Base-by-base conservation (phyloP, 2,888 invertebrate species). In the Pyrochroa serraticornis region DNA sequence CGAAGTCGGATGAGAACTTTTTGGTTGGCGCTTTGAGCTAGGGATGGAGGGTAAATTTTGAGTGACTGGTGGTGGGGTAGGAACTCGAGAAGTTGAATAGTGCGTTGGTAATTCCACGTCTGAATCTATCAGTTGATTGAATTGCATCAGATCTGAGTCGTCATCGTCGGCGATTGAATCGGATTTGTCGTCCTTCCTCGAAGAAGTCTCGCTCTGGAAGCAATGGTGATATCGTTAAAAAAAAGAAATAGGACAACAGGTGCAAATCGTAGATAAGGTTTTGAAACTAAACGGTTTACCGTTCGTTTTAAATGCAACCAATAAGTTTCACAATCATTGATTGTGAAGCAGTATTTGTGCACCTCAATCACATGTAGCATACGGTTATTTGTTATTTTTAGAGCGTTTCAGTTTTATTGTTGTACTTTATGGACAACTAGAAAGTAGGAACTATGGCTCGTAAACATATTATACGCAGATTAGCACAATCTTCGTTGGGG, bases 131-230 rank as follows among this genome's bases (percentile, higher is more conserved):
- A 75, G 55, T 44, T 76, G 75, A 52, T 67, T 74, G 62, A 73
- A 77, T 38, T 72, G 66, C 37, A 59, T 56, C 10, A 74, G 66
- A 47, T 75, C 77, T 37, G 63, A 62, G 35, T 70, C 67, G 2
- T 76, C 76, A 46, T 73, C 72, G 9, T 77, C 76, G 53, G 67
- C 64, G 35, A 67, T 54, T 42, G 66, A 64, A 43, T 76, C 75
- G 14, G 63, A 58, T 69, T 78, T 78, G 34, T 75, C 75, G 57
- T 76, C 78, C 69, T 77, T 77, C 58, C 70, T 71, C 3, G 77
- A 73, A 14, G 77, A 72, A 8, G 74, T 67, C 60, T 79, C 79
- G 66, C 76, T 77, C 77, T 79, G 63, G 37, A 73, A 67, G 37
- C 32, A 56, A 63, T 38, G 53, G 8, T 22, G 2, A 10, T 5